Base-by-base conservation (phyloP, 2,113 vertebrate species). In the Hippocampus comes region DNA sequence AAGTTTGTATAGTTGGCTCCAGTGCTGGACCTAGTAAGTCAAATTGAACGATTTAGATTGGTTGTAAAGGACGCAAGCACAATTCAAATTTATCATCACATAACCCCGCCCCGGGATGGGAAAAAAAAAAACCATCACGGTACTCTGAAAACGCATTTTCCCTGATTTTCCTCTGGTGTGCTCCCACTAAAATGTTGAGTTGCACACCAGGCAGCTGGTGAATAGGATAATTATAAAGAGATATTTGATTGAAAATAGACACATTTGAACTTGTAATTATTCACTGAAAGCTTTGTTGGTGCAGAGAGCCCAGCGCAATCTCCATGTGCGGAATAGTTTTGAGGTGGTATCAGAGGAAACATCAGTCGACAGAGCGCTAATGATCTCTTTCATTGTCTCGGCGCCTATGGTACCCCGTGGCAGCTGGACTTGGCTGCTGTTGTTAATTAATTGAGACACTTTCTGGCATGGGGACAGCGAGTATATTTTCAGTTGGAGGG, bases 361-460 rank as follows among this genome's bases (percentile, higher is more conserved):
- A 72, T 72, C 74, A 72, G 11, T 68, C 8, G 43, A 53, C n/a
- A 65, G 23, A 43, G 64, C 63, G 72, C 72, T 74, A 73, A 51
- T 81, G 70, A 73, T 78, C 51, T 46, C 63, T 65, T 60, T 79
- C 63, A 51, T 68, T 72, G 64, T 67, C 48, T 48, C 55, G 60
- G 41, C 82, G 66, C 78, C 46, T 65, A 27, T 64, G 76, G 70
- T 74, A 67, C 73, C 81, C 77, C 20, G 68, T 80, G 78, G 83
- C 84, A 84, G 84, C 81, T 81, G 77, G 78, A 87, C 83, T 70
- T 67, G 38, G 69, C 74, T 71, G 67, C 77, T 77, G 82, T 76
- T 85, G 84, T 80, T 88, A 85, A 88, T 89, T 89, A 87, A 87
- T 90, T 78, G 86, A 81, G 80, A 84, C 82, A 82, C 74, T 74